Evolutionary conservation across 37 sponge, comb jelly and placozoan genomes (phyloP).

Genomic region (Ianthella basta): DNA sequence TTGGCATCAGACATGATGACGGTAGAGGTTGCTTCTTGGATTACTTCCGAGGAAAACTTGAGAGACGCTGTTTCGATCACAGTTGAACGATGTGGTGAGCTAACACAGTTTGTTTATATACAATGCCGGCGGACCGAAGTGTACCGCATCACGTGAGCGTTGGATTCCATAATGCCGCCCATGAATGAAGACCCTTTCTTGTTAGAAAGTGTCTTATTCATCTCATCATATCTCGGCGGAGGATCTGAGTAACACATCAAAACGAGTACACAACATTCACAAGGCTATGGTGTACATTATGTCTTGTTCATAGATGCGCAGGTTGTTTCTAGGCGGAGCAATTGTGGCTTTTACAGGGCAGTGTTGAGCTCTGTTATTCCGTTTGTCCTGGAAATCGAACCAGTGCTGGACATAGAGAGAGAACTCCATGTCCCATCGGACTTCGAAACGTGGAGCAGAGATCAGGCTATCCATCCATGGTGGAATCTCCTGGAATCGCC

Average conservation of each 20-base stretch:
- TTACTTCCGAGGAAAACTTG: too few relatives aligned
- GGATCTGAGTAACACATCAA: neutral
- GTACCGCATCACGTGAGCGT: constrained; percentile 34
- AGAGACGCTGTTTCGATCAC: too few relatives aligned
- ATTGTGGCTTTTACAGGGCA: too few relatives aligned
- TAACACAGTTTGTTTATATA: neutral
- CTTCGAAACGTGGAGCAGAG: too few relatives aligned
- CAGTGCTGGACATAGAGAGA: too few relatives aligned
- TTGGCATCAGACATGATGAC: neutral
- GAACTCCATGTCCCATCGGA: too few relatives aligned
- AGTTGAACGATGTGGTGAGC: neutral
- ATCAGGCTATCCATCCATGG: too few relatives aligned
- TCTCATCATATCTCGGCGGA: neutral
- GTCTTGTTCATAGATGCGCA: neutral
- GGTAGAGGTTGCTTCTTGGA: too few relatives aligned
- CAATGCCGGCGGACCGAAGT: constrained; percentile 12
- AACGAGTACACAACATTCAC: neutral
- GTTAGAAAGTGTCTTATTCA: neutral
- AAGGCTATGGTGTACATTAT: neutral
- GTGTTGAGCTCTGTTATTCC: too few relatives aligned
- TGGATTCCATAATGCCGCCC: constrained; percentile 10
- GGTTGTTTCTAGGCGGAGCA: too few relatives aligned
- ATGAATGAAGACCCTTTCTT: neutral
- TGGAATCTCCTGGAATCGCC: too few relatives aligned
- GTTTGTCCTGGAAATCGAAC: too few relatives aligned